Base-by-base conservation (phyloP, 1,140 invertebrate genomes). In the Stenopsyche tienmushanensis region DNA sequence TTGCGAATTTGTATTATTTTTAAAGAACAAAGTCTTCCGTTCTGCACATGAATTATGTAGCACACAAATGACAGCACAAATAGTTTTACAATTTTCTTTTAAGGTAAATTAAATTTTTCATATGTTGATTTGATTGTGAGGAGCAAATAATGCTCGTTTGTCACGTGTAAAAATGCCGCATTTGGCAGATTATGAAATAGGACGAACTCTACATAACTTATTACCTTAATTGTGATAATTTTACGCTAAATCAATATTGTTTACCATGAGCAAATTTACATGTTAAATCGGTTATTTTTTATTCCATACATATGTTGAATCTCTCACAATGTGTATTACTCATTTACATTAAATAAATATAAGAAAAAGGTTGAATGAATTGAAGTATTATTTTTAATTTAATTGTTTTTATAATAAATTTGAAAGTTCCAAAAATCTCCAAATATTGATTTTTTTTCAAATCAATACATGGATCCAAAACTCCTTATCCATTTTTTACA, bases 1-100 rank as follows among this genome's bases (percentile, higher is more conserved):
- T n/a, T 49, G 13, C 13, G 20, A 44, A 65, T 62, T 39, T 45
- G 59, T 47, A 62, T 60, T 47, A 47, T 47, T 47, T 47, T 62
- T 66, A 64, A 54, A 70, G 49, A 70, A 57, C 53, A 47, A 70
- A 70, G 69, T 70, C 69, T 70, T 70, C 69, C 69, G 69, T 70
- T 70, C 18, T 26, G 65, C 69, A 70, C 69, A 66, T 54, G n/a
- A n/a, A 50, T 65, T 65, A 52, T 34, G 50, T 64, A 59, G 64
- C 68, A 70, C 68, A 70, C 59, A 62, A 52, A 41, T 39, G 3
- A 62, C 10, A 26, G 45, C 49, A 62, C 49, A 62, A 50, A 60
- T 60, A 44, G 5, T 25, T 45, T 60, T 26, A 39, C 13, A 29
- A 7, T 34, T 34, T 34, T 34, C 13, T 7, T 7, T 34, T 34